These are phyloP conservation scores for Todiramphus chloris DNA, from an alignment of 2,113 vertebrate species.

Conservation along the genomic window DNA sequence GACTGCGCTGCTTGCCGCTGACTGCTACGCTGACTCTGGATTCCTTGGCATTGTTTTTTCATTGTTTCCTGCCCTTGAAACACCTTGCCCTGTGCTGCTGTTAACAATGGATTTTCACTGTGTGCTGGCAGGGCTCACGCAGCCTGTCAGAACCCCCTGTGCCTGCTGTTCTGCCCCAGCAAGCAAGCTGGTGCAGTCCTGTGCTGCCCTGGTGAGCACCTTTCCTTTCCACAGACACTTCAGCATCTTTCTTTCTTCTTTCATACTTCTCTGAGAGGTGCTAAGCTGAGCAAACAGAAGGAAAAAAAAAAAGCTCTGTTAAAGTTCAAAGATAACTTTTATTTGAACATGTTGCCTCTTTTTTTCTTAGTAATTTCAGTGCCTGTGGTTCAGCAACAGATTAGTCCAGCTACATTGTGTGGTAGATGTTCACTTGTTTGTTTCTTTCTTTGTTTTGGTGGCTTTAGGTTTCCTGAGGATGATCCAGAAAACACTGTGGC, in stretches of 20 bases:
- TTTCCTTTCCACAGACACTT: not conserved
- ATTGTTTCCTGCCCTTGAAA: not conserved
- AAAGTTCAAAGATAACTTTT: not conserved
- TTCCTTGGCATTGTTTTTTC: not conserved
- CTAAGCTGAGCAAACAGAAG: not conserved
- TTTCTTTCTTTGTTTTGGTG: not conserved
- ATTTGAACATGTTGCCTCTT: not conserved
- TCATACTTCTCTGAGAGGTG: not conserved
- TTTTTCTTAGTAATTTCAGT: not conserved
- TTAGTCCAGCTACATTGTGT: not conserved
- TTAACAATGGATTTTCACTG: not conserved
- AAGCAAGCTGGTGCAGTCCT: not conserved
- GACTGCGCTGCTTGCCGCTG: not conserved
- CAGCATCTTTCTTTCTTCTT: not conserved
- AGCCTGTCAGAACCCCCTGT: fast-evolving
- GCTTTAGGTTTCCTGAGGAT: conserved; percentile 43
- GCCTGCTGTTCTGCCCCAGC: not conserved
- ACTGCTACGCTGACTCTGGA: not conserved
- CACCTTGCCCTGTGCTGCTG: not conserved
- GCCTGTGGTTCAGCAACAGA: not conserved
- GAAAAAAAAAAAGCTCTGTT: too few relatives aligned
- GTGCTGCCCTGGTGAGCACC: not conserved
- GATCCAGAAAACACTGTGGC: not conserved
- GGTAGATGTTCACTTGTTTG: not conserved
- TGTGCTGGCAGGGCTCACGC: not conserved